Evolutionary conservation across 1,140 invertebrate genomes (phyloP), one percentile per base, ranked within the genome.

Genomic region (Bombus haemorrhoidalis): DNA sequence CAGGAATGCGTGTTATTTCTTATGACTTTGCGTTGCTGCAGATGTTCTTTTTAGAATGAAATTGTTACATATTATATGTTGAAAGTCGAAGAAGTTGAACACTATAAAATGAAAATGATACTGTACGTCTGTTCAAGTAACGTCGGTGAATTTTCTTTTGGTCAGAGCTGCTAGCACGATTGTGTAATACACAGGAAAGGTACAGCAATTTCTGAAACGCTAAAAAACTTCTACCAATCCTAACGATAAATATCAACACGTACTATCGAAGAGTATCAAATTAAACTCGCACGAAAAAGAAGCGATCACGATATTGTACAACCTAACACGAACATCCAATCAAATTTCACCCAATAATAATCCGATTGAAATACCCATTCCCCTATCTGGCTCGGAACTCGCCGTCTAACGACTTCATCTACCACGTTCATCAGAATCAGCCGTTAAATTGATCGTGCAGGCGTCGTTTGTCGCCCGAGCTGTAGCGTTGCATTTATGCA

Each of bases 401-500:
- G 47, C 25, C n/a, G 34, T 47, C 13, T 37, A 76, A 84, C 41
- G 82, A 43, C 82, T 78, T 78, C 64, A 78, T 78, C 77, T 25
- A 41, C 57, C 64, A 28, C 81, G 57, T 75, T 83, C 73, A 68
- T 83, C 73, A 68, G 73, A 68, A 83, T 83, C 66, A 68, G 37
- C 47, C 47, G 81, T 80, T 72, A 80, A 80, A 80, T 72, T 80
- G 68, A 85, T 85, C 66, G 41, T 37, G 32, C 83, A 22, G 62
- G 76, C 53, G 68, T 79, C 39, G 83, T 85, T 85, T 85, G 83
- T 85, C 83, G 74, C 81, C 39, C 62, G 32, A 18, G 34, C 10
- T 25, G 75, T 53, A 53, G 15, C 32, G 5, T 34, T 18, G 53
- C 75, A 59, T 85, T 85, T 85, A 72, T 80, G 77, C 68, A 85